Conservation (phyloP, 2,888 invertebrate species). For the Dastarcus helophoroides region DNA sequence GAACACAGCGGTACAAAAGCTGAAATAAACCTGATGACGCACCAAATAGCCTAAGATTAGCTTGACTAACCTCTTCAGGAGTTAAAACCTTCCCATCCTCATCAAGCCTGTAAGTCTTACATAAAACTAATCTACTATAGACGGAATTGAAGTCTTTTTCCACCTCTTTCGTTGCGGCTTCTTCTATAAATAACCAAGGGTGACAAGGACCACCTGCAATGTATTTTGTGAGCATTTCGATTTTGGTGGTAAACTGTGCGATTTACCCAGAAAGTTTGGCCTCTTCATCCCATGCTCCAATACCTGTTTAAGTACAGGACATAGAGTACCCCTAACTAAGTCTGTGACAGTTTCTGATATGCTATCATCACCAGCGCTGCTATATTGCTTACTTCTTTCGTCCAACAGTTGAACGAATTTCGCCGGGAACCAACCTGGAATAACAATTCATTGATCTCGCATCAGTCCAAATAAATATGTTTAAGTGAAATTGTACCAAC, state of each 20-base stretch:
- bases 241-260: no score
- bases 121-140: slow-evolving; percentile 89
- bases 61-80: slow-evolving; percentile 77
- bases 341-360: slow-evolving; percentile 95
- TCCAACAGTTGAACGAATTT: slow-evolving; percentile 93
- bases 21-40: slow-evolving; percentile 27
- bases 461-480: slow-evolving; percentile 1
- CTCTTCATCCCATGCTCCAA: slow-evolving; percentile 90
- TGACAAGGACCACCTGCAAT: slow-evolving; percentile 78
- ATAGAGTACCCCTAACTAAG: slow-evolving; percentile 85
- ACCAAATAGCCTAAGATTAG: slow-evolving; percentile 1
- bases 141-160: slow-evolving; percentile 97
- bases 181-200: slow-evolving; percentile 98
- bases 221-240: slow-evolving; percentile 4
- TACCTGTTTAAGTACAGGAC: slow-evolving; percentile 87
- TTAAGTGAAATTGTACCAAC: not conserved
- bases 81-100: slow-evolving; percentile 98
- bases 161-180: slow-evolving; percentile 91
- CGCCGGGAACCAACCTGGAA: slow-evolving; percentile 88
- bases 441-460: slow-evolving; percentile 4
- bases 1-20: slow-evolving; percentile 86
- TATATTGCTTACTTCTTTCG: slow-evolving; percentile 85
- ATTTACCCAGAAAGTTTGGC: slow-evolving; percentile 63
- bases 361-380: slow-evolving; percentile 91
- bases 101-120: slow-evolving; percentile 95